A percentile compares a stretch with the other conserved stretches of the same genome.
Evolutionary conservation across 1,140 invertebrate genomes (phyloP).

Genomic region (Ruditapes philippinarum): DNA sequence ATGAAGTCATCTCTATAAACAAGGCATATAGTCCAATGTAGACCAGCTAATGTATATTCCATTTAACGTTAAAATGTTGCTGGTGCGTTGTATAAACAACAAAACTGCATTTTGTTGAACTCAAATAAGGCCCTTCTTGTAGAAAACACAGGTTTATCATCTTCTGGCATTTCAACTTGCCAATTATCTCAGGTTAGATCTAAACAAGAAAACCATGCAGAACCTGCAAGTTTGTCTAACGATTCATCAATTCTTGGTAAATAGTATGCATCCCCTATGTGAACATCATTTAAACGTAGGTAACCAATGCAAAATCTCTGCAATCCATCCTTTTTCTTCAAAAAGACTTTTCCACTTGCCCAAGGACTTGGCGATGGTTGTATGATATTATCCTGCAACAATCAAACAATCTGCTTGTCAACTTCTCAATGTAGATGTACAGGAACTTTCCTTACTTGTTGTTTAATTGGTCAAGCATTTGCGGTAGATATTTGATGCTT

Average conservation of each 20-base stretch:
- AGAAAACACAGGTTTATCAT: no score
- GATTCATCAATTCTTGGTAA: slow-evolving; percentile 59
- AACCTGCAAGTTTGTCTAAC: slow-evolving; percentile 54
- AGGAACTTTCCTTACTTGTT: slow-evolving; percentile 45
- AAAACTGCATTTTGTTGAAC: no score
- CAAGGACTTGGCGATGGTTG: slow-evolving; percentile 85
- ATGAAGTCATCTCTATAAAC: slow-evolving; percentile 66
- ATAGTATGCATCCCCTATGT: slow-evolving; percentile 63
- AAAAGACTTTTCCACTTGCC: slow-evolving; percentile 87
- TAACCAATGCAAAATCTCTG: slow-evolving; percentile 88
- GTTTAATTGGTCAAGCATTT: slow-evolving; percentile 46
- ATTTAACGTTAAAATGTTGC: slow-evolving; percentile 49
- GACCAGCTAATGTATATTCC: slow-evolving; percentile 71
- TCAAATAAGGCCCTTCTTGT: no score
- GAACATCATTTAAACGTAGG: slow-evolving; percentile 75
- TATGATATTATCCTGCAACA: slow-evolving; percentile 83
- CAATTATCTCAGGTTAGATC: no score
- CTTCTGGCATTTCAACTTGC: no score
- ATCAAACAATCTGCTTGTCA: slow-evolving; percentile 26
- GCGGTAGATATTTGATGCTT: slow-evolving; percentile 59
- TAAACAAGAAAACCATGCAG: no score
- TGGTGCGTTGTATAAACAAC: slow-evolving; percentile 51
- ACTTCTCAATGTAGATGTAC: slow-evolving; percentile 22
- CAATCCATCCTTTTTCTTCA: slow-evolving; percentile 86
- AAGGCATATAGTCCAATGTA: slow-evolving; percentile 57